A percentile compares a stretch with the other conserved stretches of the same genome.
These are phyloP conservation scores for Gymnarchus niloticus DNA, from an alignment of 2,113 vertebrate species.

Conservation along the genomic window DNA sequence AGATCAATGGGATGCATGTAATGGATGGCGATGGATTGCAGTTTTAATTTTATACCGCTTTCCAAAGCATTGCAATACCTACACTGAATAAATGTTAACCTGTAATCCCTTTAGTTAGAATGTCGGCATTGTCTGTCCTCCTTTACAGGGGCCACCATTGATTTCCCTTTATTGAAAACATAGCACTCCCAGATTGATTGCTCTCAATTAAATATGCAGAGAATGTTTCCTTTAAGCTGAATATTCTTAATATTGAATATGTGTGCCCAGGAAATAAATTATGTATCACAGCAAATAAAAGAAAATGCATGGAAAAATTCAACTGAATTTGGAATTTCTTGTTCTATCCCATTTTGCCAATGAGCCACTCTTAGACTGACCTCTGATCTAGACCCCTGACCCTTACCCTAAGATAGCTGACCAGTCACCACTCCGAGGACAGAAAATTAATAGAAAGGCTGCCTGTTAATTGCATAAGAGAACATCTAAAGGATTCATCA, in stretches of 20 bases:
- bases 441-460: constrained; percentile 97
- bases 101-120: constrained; percentile 84
- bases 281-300: constrained; percentile 20
- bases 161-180: constrained; percentile 89
- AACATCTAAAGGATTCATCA: constrained; percentile 96
- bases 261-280: constrained; percentile 33
- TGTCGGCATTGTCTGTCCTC: constrained; percentile 80
- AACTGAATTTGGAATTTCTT: constrained; percentile 65
- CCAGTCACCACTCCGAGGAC: constrained; percentile 91
- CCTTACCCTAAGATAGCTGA: constrained; percentile 95
- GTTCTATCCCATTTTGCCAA: constrained; percentile 60
- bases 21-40: constrained; percentile 81
- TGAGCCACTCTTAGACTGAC: constrained; percentile 79
- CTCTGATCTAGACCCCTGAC: constrained; percentile 85
- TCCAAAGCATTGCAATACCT: constrained; percentile 75
- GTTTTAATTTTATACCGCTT: constrained; percentile 85
- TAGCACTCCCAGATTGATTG: constrained; percentile 83
- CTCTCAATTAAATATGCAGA: constrained; percentile 83
- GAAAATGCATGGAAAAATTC: constrained; percentile 29
- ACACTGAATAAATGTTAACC: constrained; percentile 92
- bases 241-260: constrained; percentile 62
- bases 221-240: constrained; percentile 75
- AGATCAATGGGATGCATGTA: constrained; percentile 79
- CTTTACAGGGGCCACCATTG: constrained; percentile 75
- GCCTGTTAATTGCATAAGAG: constrained; percentile 99